These are phyloP conservation scores for Thryonomys swinderianus DNA, from an alignment of 2,113 vertebrate genomes.

Conservation along the genomic window DNA sequence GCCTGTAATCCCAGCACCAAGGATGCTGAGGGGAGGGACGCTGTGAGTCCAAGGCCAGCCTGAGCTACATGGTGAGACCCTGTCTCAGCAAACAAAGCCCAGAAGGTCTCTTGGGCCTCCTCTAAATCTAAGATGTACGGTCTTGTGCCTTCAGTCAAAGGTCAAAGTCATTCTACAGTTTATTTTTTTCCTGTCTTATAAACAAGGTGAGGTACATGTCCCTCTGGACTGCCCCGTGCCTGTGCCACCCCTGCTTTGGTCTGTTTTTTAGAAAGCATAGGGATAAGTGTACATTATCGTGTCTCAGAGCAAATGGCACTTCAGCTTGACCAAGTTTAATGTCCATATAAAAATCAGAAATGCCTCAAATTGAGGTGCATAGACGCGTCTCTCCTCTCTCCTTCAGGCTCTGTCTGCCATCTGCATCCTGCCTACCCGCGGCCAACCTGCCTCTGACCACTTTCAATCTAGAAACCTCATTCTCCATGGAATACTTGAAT, in stretches of 20 bases:
- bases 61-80: not conserved
- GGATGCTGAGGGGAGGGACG: not conserved
- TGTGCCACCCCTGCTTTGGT: not conserved
- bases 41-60: not conserved
- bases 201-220: accelerated
- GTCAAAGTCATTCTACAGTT: not conserved
- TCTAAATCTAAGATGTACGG: not conserved
- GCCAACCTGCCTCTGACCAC: conserved; percentile 49
- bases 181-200: not conserved
- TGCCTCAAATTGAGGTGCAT: conserved; percentile 29
- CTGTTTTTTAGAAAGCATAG: conserved; percentile 6
- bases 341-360: conserved; percentile 73
- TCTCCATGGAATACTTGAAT: conserved; percentile 70
- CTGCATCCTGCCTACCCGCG: conserved; percentile 26
- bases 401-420: conserved; percentile 60
- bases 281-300: conserved; percentile 40
- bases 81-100: not conserved
- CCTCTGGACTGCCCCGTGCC: accelerated
- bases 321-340: conserved; percentile 69
- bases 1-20: not conserved
- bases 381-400: conserved; percentile 50
- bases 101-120: not conserved
- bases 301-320: conserved; percentile 65
- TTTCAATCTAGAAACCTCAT: conserved; percentile 72
- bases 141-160: not conserved